Evolutionary conservation across 1,140 invertebrate species (phyloP).

Genomic region (Chrysoperla carnea): DNA sequence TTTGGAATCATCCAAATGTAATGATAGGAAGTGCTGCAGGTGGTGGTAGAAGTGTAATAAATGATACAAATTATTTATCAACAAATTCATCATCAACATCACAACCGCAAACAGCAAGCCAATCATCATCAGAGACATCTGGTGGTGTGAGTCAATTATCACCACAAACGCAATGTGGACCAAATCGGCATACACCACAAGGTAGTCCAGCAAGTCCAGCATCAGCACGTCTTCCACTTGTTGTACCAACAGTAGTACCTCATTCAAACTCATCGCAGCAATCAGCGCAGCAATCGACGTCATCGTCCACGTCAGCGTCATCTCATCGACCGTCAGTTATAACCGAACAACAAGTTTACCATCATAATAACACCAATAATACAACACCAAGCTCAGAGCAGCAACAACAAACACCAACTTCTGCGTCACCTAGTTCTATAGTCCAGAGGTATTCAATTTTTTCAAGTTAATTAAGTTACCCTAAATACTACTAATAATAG

Average conservation of each 20-base stretch:
- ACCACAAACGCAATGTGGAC: slow-evolving; percentile 3
- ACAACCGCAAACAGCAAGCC: slow-evolving; percentile 2
- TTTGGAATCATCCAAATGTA: neutral
- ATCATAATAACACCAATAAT: slow-evolving; percentile 28
- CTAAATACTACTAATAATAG: too few species aligned
- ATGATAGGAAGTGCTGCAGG: too few species aligned
- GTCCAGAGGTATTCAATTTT: too few species aligned
- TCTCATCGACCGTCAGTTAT: slow-evolving; percentile 28
- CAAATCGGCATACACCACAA: slow-evolving; percentile 34
- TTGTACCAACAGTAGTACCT: slow-evolving; percentile 23
- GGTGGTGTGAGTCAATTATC: slow-evolving; percentile 16
- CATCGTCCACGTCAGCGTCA: slow-evolving; percentile 24
- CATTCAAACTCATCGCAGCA: slow-evolving; percentile 26
- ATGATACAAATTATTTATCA: neutral
- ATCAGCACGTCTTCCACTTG: slow-evolving; percentile 27
- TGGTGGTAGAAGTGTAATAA: too few species aligned
- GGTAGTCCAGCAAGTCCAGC: slow-evolving; percentile 37
- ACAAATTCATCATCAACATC: slow-evolving; percentile 2
- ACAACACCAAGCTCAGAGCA: neutral
- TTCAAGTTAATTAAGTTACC: too few species aligned
- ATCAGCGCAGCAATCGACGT: slow-evolving; percentile 26
- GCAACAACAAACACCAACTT: slow-evolving; percentile 5
- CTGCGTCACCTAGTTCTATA: neutral
- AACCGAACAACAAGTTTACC: slow-evolving; percentile 30
- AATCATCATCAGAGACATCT: slow-evolving; percentile 21